Percentiles rank a stretch among this genome's conserved stretches.
Evolutionary conservation across 1,140 invertebrate species (phyloP).

Genomic region (Papilio helenus): DNA sequence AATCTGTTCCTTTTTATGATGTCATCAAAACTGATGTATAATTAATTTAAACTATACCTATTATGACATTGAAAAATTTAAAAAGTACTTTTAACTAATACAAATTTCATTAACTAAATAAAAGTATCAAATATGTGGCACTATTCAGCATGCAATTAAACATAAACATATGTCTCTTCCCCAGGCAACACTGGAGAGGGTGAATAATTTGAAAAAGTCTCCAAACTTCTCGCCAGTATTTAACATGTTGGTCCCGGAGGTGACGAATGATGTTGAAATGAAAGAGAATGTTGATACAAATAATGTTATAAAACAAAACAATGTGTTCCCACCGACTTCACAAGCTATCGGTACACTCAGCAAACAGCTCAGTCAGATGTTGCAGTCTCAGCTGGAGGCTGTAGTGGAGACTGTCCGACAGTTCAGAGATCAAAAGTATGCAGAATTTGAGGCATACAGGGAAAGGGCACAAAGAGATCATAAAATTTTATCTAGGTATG

Average conservation of each 20-base stretch:
- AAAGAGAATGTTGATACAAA: slow-evolving; percentile 78
- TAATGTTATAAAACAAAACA: slow-evolving; percentile 64
- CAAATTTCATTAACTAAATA: background rate
- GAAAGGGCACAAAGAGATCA: slow-evolving; percentile 79
- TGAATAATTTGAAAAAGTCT: slow-evolving; percentile 72
- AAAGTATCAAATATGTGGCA: background rate
- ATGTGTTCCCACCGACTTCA: slow-evolving; percentile 54
- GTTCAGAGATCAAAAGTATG: slow-evolving; percentile 80
- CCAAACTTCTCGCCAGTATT: slow-evolving; percentile 77
- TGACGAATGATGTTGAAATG: slow-evolving; percentile 71
- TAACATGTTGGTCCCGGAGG: slow-evolving; percentile 74
- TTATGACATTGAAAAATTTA: background rate
- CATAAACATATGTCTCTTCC: slow-evolving; percentile 45
- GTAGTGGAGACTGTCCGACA: slow-evolving; percentile 78
- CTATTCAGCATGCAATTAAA: background rate
- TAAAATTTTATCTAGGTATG: slow-evolving; percentile 78
- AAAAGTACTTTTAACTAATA: background rate
- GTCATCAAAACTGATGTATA: background rate
- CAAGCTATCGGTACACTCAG: slow-evolving; percentile 69
- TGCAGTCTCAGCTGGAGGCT: slow-evolving; percentile 72
- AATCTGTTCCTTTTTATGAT: background rate
- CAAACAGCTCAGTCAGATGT: slow-evolving; percentile 71
- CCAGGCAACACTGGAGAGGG: slow-evolving; percentile 70
- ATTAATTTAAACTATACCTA: background rate
- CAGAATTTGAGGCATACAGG: slow-evolving; percentile 78